phyloP scores from a whole-genome alignment of 2,113 vertebrate genomes.

The Catharus minimus region DNA sequence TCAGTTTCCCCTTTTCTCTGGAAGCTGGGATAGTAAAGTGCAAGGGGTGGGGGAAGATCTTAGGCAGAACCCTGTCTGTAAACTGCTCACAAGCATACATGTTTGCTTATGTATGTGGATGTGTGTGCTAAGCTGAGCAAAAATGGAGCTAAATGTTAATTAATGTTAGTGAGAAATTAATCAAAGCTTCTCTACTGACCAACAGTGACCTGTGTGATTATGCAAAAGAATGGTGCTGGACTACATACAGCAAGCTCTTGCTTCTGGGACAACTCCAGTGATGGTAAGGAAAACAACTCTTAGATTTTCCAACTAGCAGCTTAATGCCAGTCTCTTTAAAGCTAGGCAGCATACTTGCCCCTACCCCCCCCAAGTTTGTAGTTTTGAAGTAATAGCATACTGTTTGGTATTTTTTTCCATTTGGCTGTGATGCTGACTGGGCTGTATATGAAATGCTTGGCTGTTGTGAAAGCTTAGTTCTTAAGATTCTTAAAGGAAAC shows the following conservation, averaged over 20 bases:
- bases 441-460: not conserved
- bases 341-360: not conserved
- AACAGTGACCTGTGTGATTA: conserved; percentile 91
- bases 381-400: not conserved
- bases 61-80: not conserved
- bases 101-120: not conserved
- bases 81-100: not conserved
- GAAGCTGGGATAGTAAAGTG: not conserved
- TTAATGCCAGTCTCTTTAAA: not conserved
- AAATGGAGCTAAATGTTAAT: not conserved
- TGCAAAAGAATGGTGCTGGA: conserved; percentile 97
- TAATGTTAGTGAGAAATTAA: not conserved
- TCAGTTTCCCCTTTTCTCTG: not conserved
- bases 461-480: not conserved
- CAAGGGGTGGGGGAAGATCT: not conserved
- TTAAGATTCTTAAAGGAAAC: not conserved
- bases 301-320: not conserved
- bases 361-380: not conserved
- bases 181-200: not conserved
- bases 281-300: conserved; percentile 79
- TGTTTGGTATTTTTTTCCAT: not conserved
- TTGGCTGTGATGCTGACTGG: not conserved
- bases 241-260: conserved; percentile 91
- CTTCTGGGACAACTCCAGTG: conserved; percentile 94
- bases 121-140: not conserved